phyloP scores from a whole-genome alignment of 2,113 vertebrate genomes.

The Catharus bicknelli region DNA sequence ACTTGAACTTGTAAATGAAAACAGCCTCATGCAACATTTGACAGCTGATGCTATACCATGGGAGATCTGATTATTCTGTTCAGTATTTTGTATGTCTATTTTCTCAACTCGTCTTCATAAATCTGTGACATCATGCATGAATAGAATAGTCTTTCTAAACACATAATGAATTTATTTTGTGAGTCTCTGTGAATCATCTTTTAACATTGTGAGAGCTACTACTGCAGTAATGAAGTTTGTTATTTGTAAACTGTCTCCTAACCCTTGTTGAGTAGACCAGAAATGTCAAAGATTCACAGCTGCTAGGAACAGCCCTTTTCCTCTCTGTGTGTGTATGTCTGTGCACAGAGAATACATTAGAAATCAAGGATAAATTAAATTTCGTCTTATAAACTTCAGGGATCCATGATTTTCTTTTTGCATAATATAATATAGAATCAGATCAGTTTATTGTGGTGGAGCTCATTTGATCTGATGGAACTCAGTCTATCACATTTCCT shows the following conservation, averaged over 20 bases:
- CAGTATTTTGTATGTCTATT: not conserved
- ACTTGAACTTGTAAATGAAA: not conserved
- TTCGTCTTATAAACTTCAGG: not conserved
- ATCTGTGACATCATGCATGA: not conserved
- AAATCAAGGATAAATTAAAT: not conserved
- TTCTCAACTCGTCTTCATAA: not conserved
- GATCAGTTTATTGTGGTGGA: not conserved
- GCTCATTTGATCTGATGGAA: not conserved
- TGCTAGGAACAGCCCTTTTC: not conserved
- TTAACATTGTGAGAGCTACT: not conserved
- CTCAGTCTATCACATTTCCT: not conserved
- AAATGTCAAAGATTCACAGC: not conserved
- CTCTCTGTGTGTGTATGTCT: not conserved
- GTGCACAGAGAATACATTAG: not conserved
- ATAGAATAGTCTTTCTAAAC: not conserved
- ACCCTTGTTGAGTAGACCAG: not conserved
- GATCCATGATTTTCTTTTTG: not conserved
- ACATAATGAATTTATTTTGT: not conserved
- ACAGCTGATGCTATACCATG: not conserved
- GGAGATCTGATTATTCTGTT: not conserved
- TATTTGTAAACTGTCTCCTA: not conserved
- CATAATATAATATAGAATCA: not conserved
- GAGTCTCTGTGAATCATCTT: not conserved
- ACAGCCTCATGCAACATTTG: not conserved
- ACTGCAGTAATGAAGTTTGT: not conserved